phyloP scores from a whole-genome alignment of 2,797 vertebrate species.

The Rhinichthys osculus region DNA sequence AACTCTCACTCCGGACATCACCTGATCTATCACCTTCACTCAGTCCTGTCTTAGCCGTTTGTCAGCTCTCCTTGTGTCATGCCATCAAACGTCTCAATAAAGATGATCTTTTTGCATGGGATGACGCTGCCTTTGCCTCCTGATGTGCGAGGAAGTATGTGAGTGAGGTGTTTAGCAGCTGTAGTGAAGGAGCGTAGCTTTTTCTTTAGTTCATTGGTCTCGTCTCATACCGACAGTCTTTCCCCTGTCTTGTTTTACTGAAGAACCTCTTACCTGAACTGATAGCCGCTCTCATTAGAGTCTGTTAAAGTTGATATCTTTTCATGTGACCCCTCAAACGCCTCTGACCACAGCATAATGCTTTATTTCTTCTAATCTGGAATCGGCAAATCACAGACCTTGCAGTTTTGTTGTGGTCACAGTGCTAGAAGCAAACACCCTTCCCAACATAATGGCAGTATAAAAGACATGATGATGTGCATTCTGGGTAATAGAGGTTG shows the following conservation, averaged over 20 bases:
- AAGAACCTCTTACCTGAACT: neutral
- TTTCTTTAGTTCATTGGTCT: constrained; percentile 5
- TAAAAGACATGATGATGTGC: neutral
- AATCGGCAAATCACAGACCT: neutral
- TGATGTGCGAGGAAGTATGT: neutral
- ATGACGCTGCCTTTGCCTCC: constrained; percentile 20
- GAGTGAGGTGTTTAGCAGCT: constrained; percentile 7
- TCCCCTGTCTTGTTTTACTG: neutral
- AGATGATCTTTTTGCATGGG: constrained; percentile 44
- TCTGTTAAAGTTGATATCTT: neutral
- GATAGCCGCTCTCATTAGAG: neutral
- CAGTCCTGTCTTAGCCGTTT: constrained; percentile 51
- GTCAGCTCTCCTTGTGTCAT: constrained; percentile 81
- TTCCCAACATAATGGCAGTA: constrained; percentile 4
- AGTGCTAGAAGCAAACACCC: neutral
- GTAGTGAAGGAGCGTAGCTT: neutral
- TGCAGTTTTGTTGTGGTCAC: constrained; percentile 54
- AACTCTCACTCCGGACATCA: constrained; percentile 59
- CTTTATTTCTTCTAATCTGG: neutral
- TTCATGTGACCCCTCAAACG: neutral
- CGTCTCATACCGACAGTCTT: constrained; percentile 19
- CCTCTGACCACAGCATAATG: constrained; percentile 43
- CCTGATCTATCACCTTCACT: constrained; percentile 43
- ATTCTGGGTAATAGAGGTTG: neutral
- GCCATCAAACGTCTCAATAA: constrained; percentile 17